Base-by-base conservation (phyloP, 92 coral and sea anemone genomes). In the Epizoanthus ramosus region DNA sequence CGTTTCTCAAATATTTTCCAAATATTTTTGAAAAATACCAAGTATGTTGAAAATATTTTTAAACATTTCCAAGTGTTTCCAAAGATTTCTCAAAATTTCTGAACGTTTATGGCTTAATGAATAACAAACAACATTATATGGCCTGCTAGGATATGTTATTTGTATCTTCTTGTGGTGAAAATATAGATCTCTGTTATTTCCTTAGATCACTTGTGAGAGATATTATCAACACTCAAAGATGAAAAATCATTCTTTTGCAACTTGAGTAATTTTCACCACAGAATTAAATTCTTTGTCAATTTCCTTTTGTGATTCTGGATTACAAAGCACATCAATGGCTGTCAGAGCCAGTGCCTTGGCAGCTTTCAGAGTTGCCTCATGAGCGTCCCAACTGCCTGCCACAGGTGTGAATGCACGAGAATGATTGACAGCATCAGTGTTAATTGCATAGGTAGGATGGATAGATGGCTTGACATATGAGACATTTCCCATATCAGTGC, bases 401-500 rank as follows among this genome's bases (percentile, higher is more conserved):
- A 59, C 80, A 22, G 71, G 75, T 28, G 76, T 79, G 33, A 85
- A 85, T 56, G 79, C 89, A 0, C 54, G 75, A 5, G 89, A 77
- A 52, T 85, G 89, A 66, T 75, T 79, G 8, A 52, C 89, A 3
- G 84, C 80, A 56, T 58, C 45, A 17, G 81, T 79, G 47, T 66
- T 43, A 43, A 85, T 79, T 3, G 80, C 73, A 59, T 75, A 75
- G 4, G 79, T 16, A 68, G 89, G 84, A 45, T 85, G 89, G 10
- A 85, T 79, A n/a, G 89, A 85, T 10, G 84, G 85, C 37, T 69
- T 71, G 57, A 43, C 53, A 68, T 85, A 63, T 0, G 89, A 85
- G 45, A 85, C 85, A 79, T 85, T 85, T 7, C 85, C 89, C 89
- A 85, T 85, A 61, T 85, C 89, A 18, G 89, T 85, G 35, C 84